Evolutionary conservation across 2,888 invertebrate genomes (phyloP).

Genomic region (Drosophila anomelani): DNA sequence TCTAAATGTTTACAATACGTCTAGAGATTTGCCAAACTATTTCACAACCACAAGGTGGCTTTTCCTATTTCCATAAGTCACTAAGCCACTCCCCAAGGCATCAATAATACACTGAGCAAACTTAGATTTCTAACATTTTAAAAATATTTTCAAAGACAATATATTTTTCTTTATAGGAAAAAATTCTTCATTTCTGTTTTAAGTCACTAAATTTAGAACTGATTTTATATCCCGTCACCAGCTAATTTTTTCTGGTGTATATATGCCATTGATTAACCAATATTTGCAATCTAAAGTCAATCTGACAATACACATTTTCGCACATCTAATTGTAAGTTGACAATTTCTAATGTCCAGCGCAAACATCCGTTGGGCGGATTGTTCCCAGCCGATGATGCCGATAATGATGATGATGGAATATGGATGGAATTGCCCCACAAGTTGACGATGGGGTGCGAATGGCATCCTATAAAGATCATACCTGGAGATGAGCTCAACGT

Average conservation of each 20-base stretch:
- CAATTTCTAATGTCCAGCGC: conserved; percentile 56
- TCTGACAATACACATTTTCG: conserved; percentile 19
- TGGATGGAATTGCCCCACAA: conserved; percentile 17
- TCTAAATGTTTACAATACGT: conserved; percentile 2
- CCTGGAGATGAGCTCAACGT: conserved; percentile 31
- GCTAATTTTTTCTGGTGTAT: neutral
- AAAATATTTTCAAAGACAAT: neutral
- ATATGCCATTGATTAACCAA: conserved; percentile 35
- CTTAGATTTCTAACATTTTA: neutral
- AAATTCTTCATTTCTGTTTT: neutral
- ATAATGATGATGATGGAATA: conserved; percentile 19
- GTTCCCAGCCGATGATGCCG: conserved; percentile 28
- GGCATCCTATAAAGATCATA: conserved; percentile 28
- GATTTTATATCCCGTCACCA: neutral
- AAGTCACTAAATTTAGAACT: too few relatives aligned
- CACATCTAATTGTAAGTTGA: conserved; percentile 38
- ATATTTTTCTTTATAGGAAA: too few relatives aligned
- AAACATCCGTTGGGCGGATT: conserved; percentile 50
- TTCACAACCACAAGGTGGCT: conserved; percentile 49
- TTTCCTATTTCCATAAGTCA: conserved; percentile 19
- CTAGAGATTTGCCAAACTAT: conserved; percentile 35
- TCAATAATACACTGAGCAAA: neutral
- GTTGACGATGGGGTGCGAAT: conserved; percentile 31
- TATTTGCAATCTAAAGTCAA: conserved; percentile 38
- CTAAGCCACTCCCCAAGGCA: conserved; percentile 5